Evolutionary conservation across 1,140 invertebrate genomes (phyloP), one percentile per base, ranked within the genome.

Genomic region (Danaus plexippus): DNA sequence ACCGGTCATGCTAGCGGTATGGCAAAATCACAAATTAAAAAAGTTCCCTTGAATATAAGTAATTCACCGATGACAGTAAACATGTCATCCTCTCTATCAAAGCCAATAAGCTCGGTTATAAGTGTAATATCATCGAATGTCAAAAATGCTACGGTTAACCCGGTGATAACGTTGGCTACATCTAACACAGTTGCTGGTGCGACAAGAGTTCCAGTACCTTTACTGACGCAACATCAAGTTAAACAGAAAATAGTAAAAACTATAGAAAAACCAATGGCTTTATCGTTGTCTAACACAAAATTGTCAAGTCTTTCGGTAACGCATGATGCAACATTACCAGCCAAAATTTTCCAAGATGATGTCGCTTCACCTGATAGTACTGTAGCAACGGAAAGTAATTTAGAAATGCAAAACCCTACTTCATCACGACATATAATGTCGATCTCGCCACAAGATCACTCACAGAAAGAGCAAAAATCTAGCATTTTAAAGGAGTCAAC

Each of bases 311-410:
- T 90, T 47, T 84, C 88, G 1, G 83, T 88, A n/a, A 85, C 88
- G 4, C 89, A 90, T 61, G 89, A 90, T 55, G 87, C 75, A 9
- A 85, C 85, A 15, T 73, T 91, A 11, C 90, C 90, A 9, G 89
- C 89, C 9, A 90, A 91, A 71, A 90, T 91, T 65, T 90, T 91
- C 64, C 89, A 91, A 81, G 89, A 90, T 67, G 90, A 90, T 61
- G 89, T 87, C 0, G 87, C 88, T 0, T 91, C 90, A 8, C 89
- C 90, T 12, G 88, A 88, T 59, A 89, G 80, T 71, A 89, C 79
- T 45, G 89, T 77, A 54, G 81, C 76, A 59, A 84, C 80, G 61
- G 90, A 89, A 58, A 73, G 49, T 56, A 82, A 81, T 54, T 59
- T 70, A 0, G 87, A 88, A 44, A 68, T 60, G 9, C 67, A 74